A percentile compares a stretch with the other conserved stretches of the same genome.
Conservation (phyloP, 2,113 vertebrate species). For the Motacilla tschutschensis region DNA sequence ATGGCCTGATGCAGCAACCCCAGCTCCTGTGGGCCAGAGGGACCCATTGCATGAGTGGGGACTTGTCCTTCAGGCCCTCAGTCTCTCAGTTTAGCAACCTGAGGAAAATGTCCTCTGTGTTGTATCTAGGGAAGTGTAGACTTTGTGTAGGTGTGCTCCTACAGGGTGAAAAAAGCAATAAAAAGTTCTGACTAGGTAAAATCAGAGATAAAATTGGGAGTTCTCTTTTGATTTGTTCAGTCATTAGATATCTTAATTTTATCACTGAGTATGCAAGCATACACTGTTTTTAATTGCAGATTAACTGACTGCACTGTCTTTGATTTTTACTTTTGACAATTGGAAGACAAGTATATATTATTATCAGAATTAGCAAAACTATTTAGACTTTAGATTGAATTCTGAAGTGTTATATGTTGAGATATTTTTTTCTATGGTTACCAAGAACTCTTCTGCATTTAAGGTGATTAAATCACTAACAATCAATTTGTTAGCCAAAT, state of each 20-base stretch:
- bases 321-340: background rate
- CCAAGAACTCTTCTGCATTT: background rate
- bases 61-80: background rate
- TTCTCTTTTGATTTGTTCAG: slow-evolving; percentile 26
- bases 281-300: slow-evolving; percentile 3
- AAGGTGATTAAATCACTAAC: background rate
- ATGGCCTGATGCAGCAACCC: background rate
- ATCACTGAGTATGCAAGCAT: background rate
- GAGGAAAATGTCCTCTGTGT: background rate
- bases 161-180: background rate
- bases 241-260: slow-evolving; percentile 55
- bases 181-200: slow-evolving; percentile 40
- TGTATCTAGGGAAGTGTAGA: background rate
- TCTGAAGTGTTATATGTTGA: background rate
- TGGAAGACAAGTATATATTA: background rate
- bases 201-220: slow-evolving; percentile 26
- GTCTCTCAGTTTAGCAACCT: background rate
- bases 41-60: background rate
- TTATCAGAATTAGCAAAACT: background rate
- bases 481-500: background rate
- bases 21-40: background rate
- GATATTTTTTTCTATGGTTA: background rate
- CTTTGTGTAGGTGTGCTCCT: slow-evolving; percentile 19
- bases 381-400: background rate
- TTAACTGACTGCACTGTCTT: slow-evolving; percentile 5